A percentile compares a stretch with the other conserved stretches of the same genome.
phyloP scores from a whole-genome alignment of 2,797 vertebrate species.

The Rallus crepitans region DNA sequence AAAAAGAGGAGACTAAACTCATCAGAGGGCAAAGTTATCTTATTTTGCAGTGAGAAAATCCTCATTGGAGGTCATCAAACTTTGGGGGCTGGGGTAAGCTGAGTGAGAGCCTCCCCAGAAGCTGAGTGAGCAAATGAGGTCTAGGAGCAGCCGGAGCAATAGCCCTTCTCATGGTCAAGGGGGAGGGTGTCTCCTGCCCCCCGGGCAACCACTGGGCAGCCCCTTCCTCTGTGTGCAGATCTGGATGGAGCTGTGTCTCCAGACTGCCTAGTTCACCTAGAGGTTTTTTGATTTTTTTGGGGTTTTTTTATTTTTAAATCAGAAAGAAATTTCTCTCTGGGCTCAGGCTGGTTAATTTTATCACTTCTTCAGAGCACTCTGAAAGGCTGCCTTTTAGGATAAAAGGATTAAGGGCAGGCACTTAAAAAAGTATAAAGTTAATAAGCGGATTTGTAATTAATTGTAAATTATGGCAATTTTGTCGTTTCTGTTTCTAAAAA shows the following conservation, averaged over 20 bases:
- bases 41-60: not conserved
- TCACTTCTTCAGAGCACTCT: not conserved
- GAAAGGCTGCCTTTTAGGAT: constrained; percentile 46
- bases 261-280: not conserved
- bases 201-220: not conserved
- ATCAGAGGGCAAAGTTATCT: not conserved
- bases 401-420: constrained; percentile 41
- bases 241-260: not conserved
- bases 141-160: not conserved
- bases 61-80: not conserved
- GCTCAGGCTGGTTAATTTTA: constrained; percentile 19
- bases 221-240: not conserved
- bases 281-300: not conserved
- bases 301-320: not conserved
- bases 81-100: not conserved
- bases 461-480: constrained; percentile 39
- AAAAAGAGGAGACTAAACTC: not conserved
- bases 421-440: constrained; percentile 37
- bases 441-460: constrained; percentile 28
- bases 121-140: accelerated
- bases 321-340: not conserved
- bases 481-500: not conserved
- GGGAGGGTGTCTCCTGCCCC: not conserved
- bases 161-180: not conserved
- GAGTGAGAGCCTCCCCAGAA: not conserved